Base-by-base conservation (phyloP, 1,140 invertebrate species). In the Drosophila mojavensis region DNA sequence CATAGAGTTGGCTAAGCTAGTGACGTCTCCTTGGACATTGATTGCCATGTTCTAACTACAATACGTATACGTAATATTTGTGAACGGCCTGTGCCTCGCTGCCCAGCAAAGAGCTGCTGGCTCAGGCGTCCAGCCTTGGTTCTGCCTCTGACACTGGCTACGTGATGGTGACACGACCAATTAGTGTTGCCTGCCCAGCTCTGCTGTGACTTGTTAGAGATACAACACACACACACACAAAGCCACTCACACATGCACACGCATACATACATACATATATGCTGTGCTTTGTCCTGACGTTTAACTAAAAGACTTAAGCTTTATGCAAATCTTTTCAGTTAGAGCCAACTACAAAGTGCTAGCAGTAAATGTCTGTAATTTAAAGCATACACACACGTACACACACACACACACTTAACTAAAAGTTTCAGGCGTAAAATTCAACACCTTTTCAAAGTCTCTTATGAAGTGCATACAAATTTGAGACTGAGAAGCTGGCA, bases 151-250 rank as follows among this genome's bases (percentile, higher is more conserved):
- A 11, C 70, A 55, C 28, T 64, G 66, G 36, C 67, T 78, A 88
- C 83, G 83, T 89, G 83, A 83, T 80, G 72, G 56, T 86, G 77
- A 88, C 83, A 88, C 83, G 80, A 83, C 84, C 83, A 88, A 88
- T 88, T 88, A 88, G 84, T 88, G 84, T 88, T 62, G 62, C 48
- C 61, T 59, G 60, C 47, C 63, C 67, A 58, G 39, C 51, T 58
- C 50, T 62, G 30, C 54, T 76, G 50, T 45, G 30, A 39, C 77
- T 59, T 73, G 55, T 55, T 73, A 28, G 33, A 26, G 5, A 55
- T 33, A 64, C 54, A 66, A 24, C 24, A 30, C 43, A 59, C 20
- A 59, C 20, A 24, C 20, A 24, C 20, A 2, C 41, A 36, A 3
- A 24, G 20, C 17, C 30, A 10, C 17, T 28, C 5, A n/a, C 17